Evolutionary conservation across 2,888 invertebrate genomes (phyloP).

Genomic region (Drosophila histrio): DNA sequence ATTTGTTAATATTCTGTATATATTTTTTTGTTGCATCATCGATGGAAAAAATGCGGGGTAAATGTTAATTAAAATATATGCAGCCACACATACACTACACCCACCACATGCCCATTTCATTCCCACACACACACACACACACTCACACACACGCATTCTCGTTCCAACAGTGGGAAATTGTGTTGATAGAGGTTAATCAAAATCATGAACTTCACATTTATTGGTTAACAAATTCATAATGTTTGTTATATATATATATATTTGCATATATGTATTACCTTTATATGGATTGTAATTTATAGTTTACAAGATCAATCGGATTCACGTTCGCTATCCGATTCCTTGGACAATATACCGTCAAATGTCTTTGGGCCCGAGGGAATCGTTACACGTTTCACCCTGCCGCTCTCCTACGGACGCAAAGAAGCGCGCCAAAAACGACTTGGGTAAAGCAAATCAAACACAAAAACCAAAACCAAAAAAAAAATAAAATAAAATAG

Average conservation of each 20-base stretch:
- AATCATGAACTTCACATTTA: conserved; percentile 4
- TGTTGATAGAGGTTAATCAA: not conserved
- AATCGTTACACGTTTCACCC: conserved; percentile 88
- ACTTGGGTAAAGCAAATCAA: conserved; percentile 88
- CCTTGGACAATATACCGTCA: conserved; percentile 86
- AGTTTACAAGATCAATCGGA: conserved; percentile 85
- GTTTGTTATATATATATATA: conserved; percentile 7
- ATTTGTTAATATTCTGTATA: not conserved
- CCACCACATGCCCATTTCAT: not conserved
- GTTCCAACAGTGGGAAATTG: not conserved
- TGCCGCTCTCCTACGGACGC: conserved; percentile 91
- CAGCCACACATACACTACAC: not conserved
- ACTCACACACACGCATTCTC: not conserved
- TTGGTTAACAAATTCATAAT: conserved; percentile 16
- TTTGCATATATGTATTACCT: conserved; percentile 35
- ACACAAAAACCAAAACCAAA: conserved; percentile 23
- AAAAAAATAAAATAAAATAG: conserved; percentile 13
- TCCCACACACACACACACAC: conserved; percentile 1
- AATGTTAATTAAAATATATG: conserved; percentile 13
- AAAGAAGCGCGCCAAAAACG: conserved; percentile 91
- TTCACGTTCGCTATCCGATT: conserved; percentile 85
- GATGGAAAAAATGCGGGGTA: conserved; percentile 12
- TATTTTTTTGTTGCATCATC: conserved; percentile 6
- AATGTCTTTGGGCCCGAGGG: conserved; percentile 87
- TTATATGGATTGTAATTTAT: conserved; percentile 67